Conservation (phyloP, 2,113 vertebrate species). For the Anser brachyrhynchus region DNA sequence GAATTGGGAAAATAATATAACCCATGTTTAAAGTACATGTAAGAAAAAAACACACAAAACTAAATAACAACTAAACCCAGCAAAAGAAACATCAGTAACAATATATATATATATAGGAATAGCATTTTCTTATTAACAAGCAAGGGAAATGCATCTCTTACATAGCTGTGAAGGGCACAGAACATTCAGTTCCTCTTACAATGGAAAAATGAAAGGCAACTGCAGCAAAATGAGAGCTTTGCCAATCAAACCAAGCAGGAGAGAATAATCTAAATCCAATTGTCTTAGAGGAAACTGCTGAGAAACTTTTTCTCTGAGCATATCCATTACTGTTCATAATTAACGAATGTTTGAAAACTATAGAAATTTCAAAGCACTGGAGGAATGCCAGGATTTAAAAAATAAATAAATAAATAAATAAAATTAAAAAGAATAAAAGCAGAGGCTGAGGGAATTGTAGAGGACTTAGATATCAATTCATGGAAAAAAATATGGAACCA, state of each 20-base stretch:
- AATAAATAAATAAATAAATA: neutral
- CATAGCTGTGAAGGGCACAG: neutral
- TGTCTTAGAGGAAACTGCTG: neutral
- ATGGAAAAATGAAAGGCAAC: neutral
- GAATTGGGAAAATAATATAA: neutral
- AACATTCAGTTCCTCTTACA: neutral
- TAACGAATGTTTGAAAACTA: conserved; percentile 26
- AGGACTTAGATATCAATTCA: neutral
- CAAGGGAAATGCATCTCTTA: neutral
- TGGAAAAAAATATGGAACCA: neutral
- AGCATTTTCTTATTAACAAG: neutral
- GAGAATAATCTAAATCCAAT: neutral
- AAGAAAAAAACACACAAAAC: neutral
- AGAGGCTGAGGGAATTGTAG: neutral
- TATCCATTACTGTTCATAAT: conserved; percentile 22
- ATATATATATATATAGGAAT: neutral
- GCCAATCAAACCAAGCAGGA: neutral
- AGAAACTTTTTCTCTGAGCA: neutral
- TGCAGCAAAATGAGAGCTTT: conserved; percentile 11
- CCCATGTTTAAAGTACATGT: neutral
- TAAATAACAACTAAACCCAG: neutral
- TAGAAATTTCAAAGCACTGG: neutral
- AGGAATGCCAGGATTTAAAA: neutral
- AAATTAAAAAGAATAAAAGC: neutral
- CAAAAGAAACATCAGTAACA: neutral